Percentiles rank a stretch among this genome's conserved stretches.
Evolutionary conservation across 2,888 invertebrate species (phyloP).

Genomic region (Glaucopsyche alexis): DNA sequence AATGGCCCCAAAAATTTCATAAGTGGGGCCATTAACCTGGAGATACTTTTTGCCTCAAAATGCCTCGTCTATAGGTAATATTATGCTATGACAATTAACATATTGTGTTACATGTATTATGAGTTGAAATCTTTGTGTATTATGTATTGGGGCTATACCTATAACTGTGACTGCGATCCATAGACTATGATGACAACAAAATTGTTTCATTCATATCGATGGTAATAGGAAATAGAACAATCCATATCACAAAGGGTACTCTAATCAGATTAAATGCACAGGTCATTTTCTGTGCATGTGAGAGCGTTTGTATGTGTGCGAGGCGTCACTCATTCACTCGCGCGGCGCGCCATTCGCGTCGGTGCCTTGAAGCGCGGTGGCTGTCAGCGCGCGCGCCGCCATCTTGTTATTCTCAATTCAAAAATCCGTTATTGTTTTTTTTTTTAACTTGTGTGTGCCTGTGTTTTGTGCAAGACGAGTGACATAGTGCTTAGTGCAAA

Average conservation of each 20-base stretch:
- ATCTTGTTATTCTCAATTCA: constrained; percentile 49
- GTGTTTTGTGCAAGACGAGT: constrained; percentile 63
- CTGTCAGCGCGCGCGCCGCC: constrained; percentile 56
- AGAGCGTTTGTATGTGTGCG: constrained; percentile 41
- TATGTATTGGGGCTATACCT: no score
- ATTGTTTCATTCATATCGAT: constrained; percentile 28
- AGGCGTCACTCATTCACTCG: constrained; percentile 43
- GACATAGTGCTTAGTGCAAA: constrained; percentile 53
- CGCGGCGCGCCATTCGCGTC: constrained; percentile 59
- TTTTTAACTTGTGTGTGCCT: constrained; percentile 40
- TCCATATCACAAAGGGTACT: constrained; percentile 54
- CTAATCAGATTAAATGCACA: constrained; percentile 65
- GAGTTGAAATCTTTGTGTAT: no score
- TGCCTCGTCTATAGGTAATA: no score
- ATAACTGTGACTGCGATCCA: no score
- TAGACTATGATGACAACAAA: background rate
- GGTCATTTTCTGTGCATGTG: constrained; percentile 48
- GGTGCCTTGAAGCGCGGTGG: constrained; percentile 53
- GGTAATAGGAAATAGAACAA: constrained; percentile 48
- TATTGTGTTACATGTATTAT: no score
- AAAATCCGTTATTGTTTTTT: constrained; percentile 46
- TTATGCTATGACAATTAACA: no score
- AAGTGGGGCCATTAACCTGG: no score
- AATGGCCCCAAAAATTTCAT: no score
- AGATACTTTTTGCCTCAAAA: no score